Percentiles rank a stretch among this genome's conserved stretches.
These are phyloP conservation scores for Pipa parva DNA, from an alignment of 2,113 vertebrate genomes.

Conservation along the genomic window DNA sequence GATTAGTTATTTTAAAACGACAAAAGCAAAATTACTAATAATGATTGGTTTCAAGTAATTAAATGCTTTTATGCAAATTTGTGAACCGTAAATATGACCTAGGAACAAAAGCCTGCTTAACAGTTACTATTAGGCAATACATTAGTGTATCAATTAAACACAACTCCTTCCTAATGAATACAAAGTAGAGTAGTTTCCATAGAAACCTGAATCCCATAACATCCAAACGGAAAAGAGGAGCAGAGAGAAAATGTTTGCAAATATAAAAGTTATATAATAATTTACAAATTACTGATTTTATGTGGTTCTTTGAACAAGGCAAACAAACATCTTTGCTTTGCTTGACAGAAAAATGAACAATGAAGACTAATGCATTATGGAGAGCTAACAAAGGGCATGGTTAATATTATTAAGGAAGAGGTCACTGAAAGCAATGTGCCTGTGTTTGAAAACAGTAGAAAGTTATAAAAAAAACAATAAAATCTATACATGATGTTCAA, in stretches of 20 bases:
- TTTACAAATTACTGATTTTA: slow-evolving; percentile 50
- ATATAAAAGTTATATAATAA: slow-evolving; percentile 64
- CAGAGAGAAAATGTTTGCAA: slow-evolving; percentile 70
- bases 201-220: slow-evolving; percentile 67
- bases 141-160: slow-evolving; percentile 98
- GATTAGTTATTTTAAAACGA: slow-evolving; percentile 82
- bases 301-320: slow-evolving; percentile 35
- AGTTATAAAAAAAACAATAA: too few relatives aligned
- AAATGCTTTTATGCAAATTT: slow-evolving; percentile 95
- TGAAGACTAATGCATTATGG: too few relatives aligned
- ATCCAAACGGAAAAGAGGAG: slow-evolving; percentile 61
- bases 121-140: slow-evolving; percentile 87
- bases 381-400: neutral
- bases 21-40: slow-evolving; percentile 85
- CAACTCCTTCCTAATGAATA: slow-evolving; percentile 82
- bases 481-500: too few relatives aligned
- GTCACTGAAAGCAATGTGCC: too few relatives aligned
- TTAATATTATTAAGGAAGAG: too few relatives aligned
- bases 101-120: slow-evolving; percentile 94
- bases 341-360: neutral
- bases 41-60: slow-evolving; percentile 86
- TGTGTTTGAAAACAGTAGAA: too few relatives aligned
- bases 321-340: slow-evolving; percentile 5
- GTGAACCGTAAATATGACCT: slow-evolving; percentile 88
- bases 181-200: slow-evolving; percentile 71